Evolutionary conservation across 2,113 vertebrate genomes (phyloP).

Genomic region (Peromyscus leucopus): DNA sequence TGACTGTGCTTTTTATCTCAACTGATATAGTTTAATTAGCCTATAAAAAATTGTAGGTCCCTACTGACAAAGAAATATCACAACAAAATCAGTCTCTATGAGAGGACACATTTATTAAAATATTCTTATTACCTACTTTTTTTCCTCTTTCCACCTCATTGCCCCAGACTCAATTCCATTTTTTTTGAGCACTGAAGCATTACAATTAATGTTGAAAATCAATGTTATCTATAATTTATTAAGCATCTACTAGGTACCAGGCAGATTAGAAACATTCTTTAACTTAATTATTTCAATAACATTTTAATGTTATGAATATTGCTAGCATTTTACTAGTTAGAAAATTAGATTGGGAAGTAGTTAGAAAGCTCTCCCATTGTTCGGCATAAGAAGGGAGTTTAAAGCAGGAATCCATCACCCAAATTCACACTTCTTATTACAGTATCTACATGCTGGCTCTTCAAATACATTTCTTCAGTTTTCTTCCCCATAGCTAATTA

Average conservation of each 20-base stretch:
- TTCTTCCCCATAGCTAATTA: conserved; percentile 10
- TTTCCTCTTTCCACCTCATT: not conserved
- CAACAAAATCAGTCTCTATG: conserved; percentile 44
- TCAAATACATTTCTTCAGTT: conserved; percentile 25
- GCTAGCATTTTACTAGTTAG: not conserved
- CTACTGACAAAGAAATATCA: conserved; percentile 61
- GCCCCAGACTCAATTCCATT: not conserved
- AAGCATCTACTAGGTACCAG: conserved; percentile 23
- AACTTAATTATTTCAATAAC: conserved; percentile 35
- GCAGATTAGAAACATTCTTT: not conserved
- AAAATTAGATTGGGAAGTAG: not conserved
- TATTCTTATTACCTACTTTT: conserved; percentile 4
- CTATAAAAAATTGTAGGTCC: conserved; percentile 65
- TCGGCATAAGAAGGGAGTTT: conserved; percentile 1
- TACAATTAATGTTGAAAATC: not conserved
- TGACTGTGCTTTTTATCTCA: conserved; percentile 59
- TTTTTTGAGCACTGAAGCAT: conserved; percentile 1
- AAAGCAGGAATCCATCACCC: conserved; percentile 22
- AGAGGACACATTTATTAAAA: conserved; percentile 63
- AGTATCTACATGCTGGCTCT: not conserved
- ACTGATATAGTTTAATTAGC: conserved; percentile 76
- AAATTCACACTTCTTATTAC: not conserved
- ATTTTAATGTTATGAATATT: not conserved
- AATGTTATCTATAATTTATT: not conserved
- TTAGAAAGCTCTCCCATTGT: not conserved